A percentile compares a stretch with the other conserved stretches of the same genome.
phyloP scores from a whole-genome alignment of 2,797 vertebrate genomes.

The Chiroxiphia lanceolata region DNA sequence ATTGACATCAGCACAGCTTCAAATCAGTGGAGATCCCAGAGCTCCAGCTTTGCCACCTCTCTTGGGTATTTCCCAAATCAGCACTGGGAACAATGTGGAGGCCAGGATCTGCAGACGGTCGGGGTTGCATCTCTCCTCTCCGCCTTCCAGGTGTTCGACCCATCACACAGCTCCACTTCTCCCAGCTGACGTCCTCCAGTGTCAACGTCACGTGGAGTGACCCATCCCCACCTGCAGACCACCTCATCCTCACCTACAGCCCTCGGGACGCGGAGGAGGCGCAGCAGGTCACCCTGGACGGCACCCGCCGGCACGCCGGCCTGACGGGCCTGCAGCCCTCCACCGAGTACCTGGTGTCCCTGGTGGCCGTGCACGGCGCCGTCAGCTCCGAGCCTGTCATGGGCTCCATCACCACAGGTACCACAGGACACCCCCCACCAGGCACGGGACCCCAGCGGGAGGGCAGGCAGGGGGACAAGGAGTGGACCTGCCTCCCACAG shows the following conservation, averaged over 20 bases:
- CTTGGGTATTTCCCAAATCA: background rate
- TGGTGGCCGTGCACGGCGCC: slow-evolving; percentile 89
- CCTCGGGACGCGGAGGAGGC: slow-evolving; percentile 82
- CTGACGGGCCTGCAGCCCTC: slow-evolving; percentile 87
- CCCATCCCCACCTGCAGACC: slow-evolving; percentile 91
- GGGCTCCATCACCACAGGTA: slow-evolving; percentile 92
- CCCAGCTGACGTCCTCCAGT: slow-evolving; percentile 90
- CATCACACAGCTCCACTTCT: slow-evolving; percentile 93
- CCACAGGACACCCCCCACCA: background rate
- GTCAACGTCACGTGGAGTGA: slow-evolving; percentile 91
- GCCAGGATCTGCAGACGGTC: fast-evolving
- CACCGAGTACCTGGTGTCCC: slow-evolving; percentile 88
- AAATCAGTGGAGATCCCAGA: background rate
- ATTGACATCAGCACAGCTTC: background rate
- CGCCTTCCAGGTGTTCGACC: slow-evolving; percentile 89
- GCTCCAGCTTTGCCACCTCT: background rate
- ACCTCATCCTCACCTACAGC: slow-evolving; percentile 90
- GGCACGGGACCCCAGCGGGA: fast-evolving
- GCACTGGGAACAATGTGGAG: fast-evolving
- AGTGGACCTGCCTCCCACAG: background rate
- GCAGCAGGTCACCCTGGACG: slow-evolving; percentile 86
- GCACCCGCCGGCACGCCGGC: slow-evolving; percentile 84
- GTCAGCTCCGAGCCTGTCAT: slow-evolving; percentile 87
- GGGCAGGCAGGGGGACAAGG: background rate
- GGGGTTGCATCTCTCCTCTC: slow-evolving; percentile 22